Base-by-base conservation (phyloP, 2,113 vertebrate species). In the Passerina amoena region DNA sequence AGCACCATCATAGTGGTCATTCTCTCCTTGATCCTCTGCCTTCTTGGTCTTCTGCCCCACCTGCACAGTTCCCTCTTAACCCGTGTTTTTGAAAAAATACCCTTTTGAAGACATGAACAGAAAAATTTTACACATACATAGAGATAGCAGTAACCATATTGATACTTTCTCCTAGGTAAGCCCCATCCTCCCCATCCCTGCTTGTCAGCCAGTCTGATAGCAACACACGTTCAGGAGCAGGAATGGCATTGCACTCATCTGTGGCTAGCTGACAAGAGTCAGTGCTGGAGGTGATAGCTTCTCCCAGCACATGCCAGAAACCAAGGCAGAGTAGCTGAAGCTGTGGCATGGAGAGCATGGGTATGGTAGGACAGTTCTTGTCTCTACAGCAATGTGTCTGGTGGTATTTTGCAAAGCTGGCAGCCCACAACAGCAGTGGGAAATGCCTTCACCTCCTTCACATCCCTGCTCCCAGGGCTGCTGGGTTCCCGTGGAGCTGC, bases 391-490 rank as follows among this genome's bases (percentile, higher is more conserved):
- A 61, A 47, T 3, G 2, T 0, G 2, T 20, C 63, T 72, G 61
- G n/a, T 51, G 66, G 28, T 28, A n/a, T 76, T 94, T 63, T 19
- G 10, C 4, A 9, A 51, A 66, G 24, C 51, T 63, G 65, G 19
- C 1, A 3, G 38, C 77, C 59, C 64, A 35, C 4, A 2, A 2
- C 10, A 33, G 33, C 4, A 1, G 35, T 35, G 40, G 65, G 44
- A 91, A 85, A 69, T 82, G 37, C 53, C 51, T 60, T 89, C 9
- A 4, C 19, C 44, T 72, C 63, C 65, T 84, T 82, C 48, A 27
- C 28, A 44, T 68, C 2, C 0, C 48, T 1, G 16, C 40, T 92
- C 51, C 38, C 61, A 64, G 70, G 70, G 53, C 79, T 85, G 60
- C 54, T 68, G 65, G n/a, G 38, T 33, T 90, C 70, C 77, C 0